A percentile compares a stretch with the other conserved stretches of the same genome.
phyloP scores from a whole-genome alignment of 1,140 invertebrate species.

The Pentalonia nigronervosa region DNA sequence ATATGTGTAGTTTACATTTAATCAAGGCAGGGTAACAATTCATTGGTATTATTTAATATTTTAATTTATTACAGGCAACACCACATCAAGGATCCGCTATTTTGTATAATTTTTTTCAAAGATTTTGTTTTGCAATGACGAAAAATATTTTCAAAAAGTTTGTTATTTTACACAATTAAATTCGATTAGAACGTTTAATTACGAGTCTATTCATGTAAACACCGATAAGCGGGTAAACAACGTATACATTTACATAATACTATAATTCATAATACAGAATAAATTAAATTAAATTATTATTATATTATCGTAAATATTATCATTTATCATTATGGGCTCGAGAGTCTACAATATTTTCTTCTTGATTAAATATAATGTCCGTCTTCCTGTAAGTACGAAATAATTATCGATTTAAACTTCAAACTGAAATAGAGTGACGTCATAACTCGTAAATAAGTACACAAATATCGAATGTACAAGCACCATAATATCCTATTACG shows the following conservation, averaged over 20 bases:
- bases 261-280: neutral
- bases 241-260: neutral
- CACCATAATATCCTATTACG: neutral
- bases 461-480: neutral
- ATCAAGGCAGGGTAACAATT: too few relatives aligned
- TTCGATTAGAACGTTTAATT: neutral
- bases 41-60: too few relatives aligned
- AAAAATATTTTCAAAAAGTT: neutral
- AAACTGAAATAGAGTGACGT: neutral
- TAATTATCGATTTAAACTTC: neutral
- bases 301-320: neutral
- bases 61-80: too few relatives aligned
- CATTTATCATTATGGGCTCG: neutral
- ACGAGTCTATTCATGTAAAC: neutral
- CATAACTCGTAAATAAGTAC: neutral
- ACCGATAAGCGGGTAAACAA: neutral
- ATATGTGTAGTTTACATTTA: too few relatives aligned
- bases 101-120: too few relatives aligned
- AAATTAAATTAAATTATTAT: too few relatives aligned
- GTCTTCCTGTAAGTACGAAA: neutral
- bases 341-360: neutral
- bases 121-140: neutral
- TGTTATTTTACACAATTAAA: neutral
- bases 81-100: too few relatives aligned
- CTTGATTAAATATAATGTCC: neutral